Evolutionary conservation across 2,113 vertebrate genomes (phyloP).

Genomic region (Emydocephalus ijimae): DNA sequence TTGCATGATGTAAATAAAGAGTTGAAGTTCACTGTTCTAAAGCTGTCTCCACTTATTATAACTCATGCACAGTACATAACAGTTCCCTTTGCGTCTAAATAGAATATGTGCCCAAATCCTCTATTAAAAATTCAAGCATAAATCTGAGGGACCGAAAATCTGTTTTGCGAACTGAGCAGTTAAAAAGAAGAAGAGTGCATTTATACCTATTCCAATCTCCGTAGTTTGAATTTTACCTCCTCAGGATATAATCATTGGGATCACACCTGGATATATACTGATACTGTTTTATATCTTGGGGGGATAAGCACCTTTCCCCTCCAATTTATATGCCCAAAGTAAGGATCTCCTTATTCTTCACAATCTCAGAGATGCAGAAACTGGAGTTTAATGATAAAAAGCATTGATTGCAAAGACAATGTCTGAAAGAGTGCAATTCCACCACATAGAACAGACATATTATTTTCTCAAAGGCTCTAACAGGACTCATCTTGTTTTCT

Average conservation of each 20-base stretch:
- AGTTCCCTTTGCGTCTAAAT: not conserved
- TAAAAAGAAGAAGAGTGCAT: not conserved
- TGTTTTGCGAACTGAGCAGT: not conserved
- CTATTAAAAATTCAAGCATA: not conserved
- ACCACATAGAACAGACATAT: not conserved
- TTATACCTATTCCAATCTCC: not conserved
- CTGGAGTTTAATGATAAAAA: not conserved
- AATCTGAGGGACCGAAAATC: not conserved
- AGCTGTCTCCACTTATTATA: too few species aligned
- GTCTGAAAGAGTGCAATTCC: not conserved
- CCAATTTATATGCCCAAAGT: too few species aligned
- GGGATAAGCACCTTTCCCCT: not conserved
- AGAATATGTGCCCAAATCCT: not conserved
- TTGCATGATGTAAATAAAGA: too few species aligned
- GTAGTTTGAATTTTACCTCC: not conserved
- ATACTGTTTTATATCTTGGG: not conserved
- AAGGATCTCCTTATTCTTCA: not conserved
- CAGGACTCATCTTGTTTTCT: not conserved
- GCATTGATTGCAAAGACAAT: not conserved
- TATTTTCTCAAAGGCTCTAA: not conserved
- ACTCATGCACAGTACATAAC: too few species aligned
- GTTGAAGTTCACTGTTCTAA: too few species aligned
- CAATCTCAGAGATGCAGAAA: not conserved
- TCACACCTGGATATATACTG: not conserved
- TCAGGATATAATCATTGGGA: not conserved